phyloP scores from a whole-genome alignment of 2,888 invertebrate species.

The Chaitophorus viminalis region DNA sequence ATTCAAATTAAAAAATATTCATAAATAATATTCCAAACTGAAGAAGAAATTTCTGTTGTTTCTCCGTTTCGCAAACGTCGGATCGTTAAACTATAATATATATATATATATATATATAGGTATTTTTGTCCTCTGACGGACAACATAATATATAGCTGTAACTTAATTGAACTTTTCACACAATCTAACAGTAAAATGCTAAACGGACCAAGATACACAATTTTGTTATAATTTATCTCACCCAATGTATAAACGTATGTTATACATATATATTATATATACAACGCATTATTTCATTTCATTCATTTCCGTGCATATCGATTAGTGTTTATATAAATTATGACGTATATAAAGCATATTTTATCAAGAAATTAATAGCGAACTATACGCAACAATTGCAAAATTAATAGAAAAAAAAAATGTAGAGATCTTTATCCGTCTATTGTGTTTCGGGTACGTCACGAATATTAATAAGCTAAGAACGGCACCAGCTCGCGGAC shows the following conservation, averaged over 20 bases:
- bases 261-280: too few species aligned
- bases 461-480: slow-evolving; percentile 54
- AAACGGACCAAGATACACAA: not conserved
- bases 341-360: not conserved
- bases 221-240: not conserved
- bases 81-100: not conserved
- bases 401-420: slow-evolving; percentile 6
- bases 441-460: slow-evolving; percentile 49
- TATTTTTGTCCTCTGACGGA: not conserved
- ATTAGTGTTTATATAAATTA: not conserved
- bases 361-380: not conserved
- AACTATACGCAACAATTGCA: slow-evolving; percentile 31
- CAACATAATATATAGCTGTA: not conserved
- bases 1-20: not conserved
- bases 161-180: not conserved
- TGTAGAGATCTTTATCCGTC: slow-evolving; percentile 34
- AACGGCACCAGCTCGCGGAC: slow-evolving; percentile 6
- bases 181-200: not conserved
- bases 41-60: not conserved
- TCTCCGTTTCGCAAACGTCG: not conserved
- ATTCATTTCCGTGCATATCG: not conserved
- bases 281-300: not conserved
- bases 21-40: not conserved
- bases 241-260: too few species aligned
- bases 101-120: too few species aligned